Evolutionary conservation across 2,113 vertebrate genomes (phyloP), one percentile per base, ranked within the genome.

Genomic region (Nerophis ophidion): DNA sequence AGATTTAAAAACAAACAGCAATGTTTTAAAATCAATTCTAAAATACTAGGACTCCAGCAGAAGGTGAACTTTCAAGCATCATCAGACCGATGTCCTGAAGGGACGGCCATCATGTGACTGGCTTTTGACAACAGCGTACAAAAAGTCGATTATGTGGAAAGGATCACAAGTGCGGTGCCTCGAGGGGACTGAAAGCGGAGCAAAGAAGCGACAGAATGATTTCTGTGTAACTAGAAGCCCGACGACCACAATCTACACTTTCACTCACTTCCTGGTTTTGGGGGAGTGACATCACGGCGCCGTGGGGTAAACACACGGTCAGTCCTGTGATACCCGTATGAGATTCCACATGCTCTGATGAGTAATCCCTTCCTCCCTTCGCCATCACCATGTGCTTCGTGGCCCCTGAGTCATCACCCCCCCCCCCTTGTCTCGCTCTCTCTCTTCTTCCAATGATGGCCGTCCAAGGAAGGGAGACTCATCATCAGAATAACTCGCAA

Each of bases 301-400:
- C 59, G 48, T 61, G 69, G 58, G 82, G 74, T 74, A 82, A 77
- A 71, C 74, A 79, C 70, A 48, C 75, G 72, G 87, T 87, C 90
- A 90, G 91, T 93, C 93, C 92, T 94, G 92, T 94, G 93, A 92
- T 90, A 90, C 86, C 81, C 66, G 61, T 84, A 90, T 91, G 90
- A 92, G 92, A 94, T 91, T 93, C 92, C 92, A 91, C 85, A 85
- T 89, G 91, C 90, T 89, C 87, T 88, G 83, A 89, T 93, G 94
- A 95, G 92, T 92, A 93, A 95, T 88, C 88, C 87, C 89, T 91
- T 84, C 68, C 83, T 83, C 84, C 84, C 68, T 86, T 83, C 80
- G 88, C 87, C 85, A 77, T 72, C 65, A 40, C 75, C 79, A 81
- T 87, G 87, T 90, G 92, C 90, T 92, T 89, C 87, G 77, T 88